Percentiles rank a stretch among this genome's conserved stretches.
Conservation (phyloP, 2,797 vertebrate species). For the Poliocrania exsul region DNA sequence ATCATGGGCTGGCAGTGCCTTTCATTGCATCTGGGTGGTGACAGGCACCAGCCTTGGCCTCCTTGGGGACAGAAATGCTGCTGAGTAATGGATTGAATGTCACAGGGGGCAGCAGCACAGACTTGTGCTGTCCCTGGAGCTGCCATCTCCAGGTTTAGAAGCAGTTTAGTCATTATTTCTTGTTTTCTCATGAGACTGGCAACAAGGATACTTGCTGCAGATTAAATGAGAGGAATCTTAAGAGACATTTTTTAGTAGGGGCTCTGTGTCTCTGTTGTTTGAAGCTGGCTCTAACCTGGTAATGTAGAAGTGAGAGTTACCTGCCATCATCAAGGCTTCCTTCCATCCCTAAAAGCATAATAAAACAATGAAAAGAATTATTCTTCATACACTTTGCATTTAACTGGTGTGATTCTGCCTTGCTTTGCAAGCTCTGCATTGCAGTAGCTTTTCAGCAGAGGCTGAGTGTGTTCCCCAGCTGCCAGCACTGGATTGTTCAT, state of each 20-base stretch:
- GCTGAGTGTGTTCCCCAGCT: background rate
- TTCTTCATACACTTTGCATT: background rate
- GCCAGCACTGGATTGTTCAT: background rate
- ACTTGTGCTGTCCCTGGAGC: background rate
- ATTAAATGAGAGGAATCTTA: background rate
- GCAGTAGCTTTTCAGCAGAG: background rate
- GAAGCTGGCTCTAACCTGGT: background rate
- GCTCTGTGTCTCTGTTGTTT: background rate
- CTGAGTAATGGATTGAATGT: background rate
- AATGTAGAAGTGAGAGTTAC: background rate
- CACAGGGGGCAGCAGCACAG: background rate
- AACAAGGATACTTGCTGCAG: background rate
- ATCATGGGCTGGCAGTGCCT: background rate
- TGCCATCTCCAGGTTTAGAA: background rate
- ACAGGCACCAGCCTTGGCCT: background rate
- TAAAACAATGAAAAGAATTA: background rate
- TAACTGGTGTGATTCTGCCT: background rate
- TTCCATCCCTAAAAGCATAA: background rate
- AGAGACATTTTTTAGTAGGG: background rate
- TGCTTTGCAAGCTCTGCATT: conserved; percentile 3
- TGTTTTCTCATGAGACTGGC: background rate
- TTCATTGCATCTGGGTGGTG: background rate
- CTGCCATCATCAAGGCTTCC: background rate
- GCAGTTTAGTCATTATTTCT: background rate
- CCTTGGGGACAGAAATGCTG: background rate